Evolutionary conservation across 2,113 vertebrate genomes (phyloP).

Genomic region (Uria aalge): DNA sequence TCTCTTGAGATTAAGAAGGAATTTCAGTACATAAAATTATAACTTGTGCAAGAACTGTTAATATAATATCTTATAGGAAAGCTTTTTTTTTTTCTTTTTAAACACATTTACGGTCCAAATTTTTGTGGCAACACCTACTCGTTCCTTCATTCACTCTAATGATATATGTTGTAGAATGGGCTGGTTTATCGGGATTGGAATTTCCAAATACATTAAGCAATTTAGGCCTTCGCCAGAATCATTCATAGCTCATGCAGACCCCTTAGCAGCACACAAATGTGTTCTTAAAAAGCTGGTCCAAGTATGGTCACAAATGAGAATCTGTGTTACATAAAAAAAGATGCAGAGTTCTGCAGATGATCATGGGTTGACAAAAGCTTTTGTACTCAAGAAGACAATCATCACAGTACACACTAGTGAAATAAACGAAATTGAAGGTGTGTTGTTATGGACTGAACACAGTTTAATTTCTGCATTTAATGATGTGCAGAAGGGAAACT

Average conservation of each 20-base stretch:
- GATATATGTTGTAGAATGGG: background rate
- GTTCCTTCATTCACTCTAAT: background rate
- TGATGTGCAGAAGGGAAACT: background rate
- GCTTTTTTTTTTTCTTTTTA: background rate
- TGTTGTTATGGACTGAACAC: background rate
- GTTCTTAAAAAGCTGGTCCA: background rate
- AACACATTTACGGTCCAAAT: background rate
- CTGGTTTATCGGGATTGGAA: background rate
- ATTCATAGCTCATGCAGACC: background rate
- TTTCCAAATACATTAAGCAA: background rate
- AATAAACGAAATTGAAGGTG: background rate
- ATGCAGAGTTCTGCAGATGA: background rate
- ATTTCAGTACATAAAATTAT: background rate
- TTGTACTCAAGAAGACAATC: background rate
- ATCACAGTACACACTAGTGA: background rate
- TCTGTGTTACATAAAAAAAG: background rate
- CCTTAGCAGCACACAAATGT: background rate
- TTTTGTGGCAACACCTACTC: background rate
- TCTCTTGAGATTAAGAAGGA: background rate
- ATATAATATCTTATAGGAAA: background rate
- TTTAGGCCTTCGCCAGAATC: background rate
- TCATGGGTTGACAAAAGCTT: background rate
- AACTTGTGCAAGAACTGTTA: background rate
- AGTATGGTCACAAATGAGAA: background rate
- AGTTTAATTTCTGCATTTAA: background rate